Evolutionary conservation across 2,113 vertebrate species (phyloP).

Genomic region (Chloropsis cyanopogon): DNA sequence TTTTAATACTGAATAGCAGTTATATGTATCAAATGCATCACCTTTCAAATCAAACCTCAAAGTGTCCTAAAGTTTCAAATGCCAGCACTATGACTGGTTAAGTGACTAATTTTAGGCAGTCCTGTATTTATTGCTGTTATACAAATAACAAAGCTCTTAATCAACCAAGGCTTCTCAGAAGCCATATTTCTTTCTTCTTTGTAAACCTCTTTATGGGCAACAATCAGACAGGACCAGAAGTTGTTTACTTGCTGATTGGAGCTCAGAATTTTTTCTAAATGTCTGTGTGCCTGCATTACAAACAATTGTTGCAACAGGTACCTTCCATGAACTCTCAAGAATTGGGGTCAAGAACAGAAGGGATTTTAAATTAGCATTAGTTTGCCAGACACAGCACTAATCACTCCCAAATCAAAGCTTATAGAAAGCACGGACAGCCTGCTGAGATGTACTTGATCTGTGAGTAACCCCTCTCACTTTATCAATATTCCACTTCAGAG

Average conservation of each 20-base stretch:
- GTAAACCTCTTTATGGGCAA: background rate
- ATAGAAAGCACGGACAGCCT: background rate
- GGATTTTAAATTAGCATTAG: background rate
- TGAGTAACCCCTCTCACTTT: background rate
- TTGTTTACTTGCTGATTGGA: background rate
- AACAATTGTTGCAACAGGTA: background rate
- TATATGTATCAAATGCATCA: background rate
- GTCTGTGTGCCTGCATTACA: background rate
- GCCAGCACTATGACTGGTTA: background rate
- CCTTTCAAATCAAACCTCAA: background rate
- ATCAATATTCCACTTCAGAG: background rate
- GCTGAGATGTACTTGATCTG: background rate
- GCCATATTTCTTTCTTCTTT: background rate
- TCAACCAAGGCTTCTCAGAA: background rate
- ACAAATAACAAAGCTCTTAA: background rate
- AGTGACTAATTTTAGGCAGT: background rate
- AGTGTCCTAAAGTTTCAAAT: background rate
- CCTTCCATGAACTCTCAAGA: background rate
- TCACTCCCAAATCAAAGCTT: background rate
- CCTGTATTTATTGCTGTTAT: background rate
- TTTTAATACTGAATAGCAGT: background rate
- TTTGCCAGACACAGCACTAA: background rate
- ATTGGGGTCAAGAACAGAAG: background rate
- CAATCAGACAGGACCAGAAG: background rate
- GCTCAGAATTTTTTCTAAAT: background rate